Evolutionary conservation across 2,797 vertebrate species (phyloP), one percentile per base, ranked within the genome.

Genomic region (Megalops cyprinoides): DNA sequence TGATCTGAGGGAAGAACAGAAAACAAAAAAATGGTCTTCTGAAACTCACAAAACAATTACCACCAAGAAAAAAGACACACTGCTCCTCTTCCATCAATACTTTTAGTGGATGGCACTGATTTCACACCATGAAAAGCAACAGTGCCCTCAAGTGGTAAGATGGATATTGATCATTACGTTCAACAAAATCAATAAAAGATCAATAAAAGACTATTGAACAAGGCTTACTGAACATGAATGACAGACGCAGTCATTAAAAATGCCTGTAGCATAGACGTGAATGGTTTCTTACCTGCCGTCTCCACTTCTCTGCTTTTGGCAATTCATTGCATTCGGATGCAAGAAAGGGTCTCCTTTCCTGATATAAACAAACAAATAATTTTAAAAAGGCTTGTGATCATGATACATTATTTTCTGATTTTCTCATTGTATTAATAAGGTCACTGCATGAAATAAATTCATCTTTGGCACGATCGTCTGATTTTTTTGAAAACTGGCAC

Each of bases 231-330:
- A 1, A 48, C 37, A 62, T 20, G 39, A 67, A 49, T 18, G 37
- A 49, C 4, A 34, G 39, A 39, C 37, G 49, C 4, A 67, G 39
- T 23, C 73, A 31, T 15, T 14, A n/a, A 74, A 74, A 25, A 46
- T 46, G 42, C 7, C 42, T 31, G 48, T 28, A 10, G 55, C 4
- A 23, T 34, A 51, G 9, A 51, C n/a, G 0, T 1, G 7, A 6
- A n/a, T 28, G 25, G 56, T 73, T n/a, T 39, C 65, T 6, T 85
- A 99, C 97, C 96, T 98, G 97, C 42, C 97, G 89, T 80, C 98
- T 95, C 98, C 98, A 99, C 46, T 98, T 99, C 91, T 99, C 97
- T 4, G 97, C 97, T 92, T 99, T 99, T 0, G 97, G 97, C 77
- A 98, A 90, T 34, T 99, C 98, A 14, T 91, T 95, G 58, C 98